These are phyloP conservation scores for Tinea semifulvella DNA, from an alignment of 2,888 invertebrate species.

Conservation along the genomic window DNA sequence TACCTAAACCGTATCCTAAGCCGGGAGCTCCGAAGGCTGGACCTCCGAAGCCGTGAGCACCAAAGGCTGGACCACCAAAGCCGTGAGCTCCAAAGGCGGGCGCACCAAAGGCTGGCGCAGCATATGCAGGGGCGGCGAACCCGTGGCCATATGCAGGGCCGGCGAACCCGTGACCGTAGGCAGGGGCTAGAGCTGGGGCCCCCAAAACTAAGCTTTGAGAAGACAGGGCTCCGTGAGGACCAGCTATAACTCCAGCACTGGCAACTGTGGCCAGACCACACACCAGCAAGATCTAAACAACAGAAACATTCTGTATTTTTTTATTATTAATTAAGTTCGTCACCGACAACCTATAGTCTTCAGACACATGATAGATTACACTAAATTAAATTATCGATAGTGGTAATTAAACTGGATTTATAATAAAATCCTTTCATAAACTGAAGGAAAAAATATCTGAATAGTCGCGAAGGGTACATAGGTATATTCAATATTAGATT, in stretches of 20 bases:
- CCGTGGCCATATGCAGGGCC: constrained; percentile 33
- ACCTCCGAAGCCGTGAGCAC: constrained; percentile 33
- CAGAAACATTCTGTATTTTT: neutral
- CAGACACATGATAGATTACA: too few relatives aligned
- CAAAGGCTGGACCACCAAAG: constrained; percentile 27
- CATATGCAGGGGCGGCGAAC: constrained; percentile 32
- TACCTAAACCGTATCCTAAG: constrained; percentile 34
- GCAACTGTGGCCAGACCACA: constrained; percentile 48
- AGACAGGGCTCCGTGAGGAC: constrained; percentile 50
- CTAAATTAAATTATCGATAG: too few relatives aligned
- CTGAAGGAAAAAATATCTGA: too few relatives aligned
- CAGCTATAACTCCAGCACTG: constrained; percentile 55
- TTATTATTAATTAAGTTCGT: too few relatives aligned
- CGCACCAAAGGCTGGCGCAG: constrained; percentile 18
- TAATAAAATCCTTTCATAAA: too few relatives aligned
- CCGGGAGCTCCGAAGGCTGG: constrained; percentile 30
- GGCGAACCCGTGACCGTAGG: constrained; percentile 35
- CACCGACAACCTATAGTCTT: too few relatives aligned
- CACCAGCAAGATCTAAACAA: constrained; percentile 34
- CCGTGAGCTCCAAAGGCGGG: constrained; percentile 33
- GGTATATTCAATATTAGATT: too few relatives aligned
- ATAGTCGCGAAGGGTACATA: too few relatives aligned
- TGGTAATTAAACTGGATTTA: too few relatives aligned
- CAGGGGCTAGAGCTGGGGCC: constrained; percentile 25
- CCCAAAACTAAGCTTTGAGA: constrained; percentile 53